Evolutionary conservation across 2,888 invertebrate genomes (phyloP), one percentile per base, ranked within the genome.

Genomic region (Eupelmus urozonus): DNA sequence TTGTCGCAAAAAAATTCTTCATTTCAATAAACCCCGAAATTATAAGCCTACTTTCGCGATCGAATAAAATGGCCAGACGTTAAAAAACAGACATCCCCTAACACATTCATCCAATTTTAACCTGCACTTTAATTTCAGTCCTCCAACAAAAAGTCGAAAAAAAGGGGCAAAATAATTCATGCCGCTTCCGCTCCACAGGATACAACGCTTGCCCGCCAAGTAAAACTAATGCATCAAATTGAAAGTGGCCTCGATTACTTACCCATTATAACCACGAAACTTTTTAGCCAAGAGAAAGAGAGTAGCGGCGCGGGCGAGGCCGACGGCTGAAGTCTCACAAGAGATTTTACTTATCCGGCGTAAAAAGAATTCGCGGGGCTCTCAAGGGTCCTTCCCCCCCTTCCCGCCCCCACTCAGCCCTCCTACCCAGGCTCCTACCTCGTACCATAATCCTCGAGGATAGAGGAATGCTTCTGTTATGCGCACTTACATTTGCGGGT

Each of bases 401-500:
- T 66, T 25, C 53, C 16, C 27, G 9, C 27, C 25, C 40, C 9
- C 20, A 51, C 20, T 51, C n/a, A n/a, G n/a, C n/a, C n/a, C n/a
- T n/a, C n/a, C 20, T 51, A 16, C 0, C 60, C 45, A 13, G 2
- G 16, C 13, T 13, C n/a, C 3, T 16, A n/a, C 25, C 23, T 23
- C 25, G 1, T 57, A 9, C 18, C n/a, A 42, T n/a, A n/a, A n/a
- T 42, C 29, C 55, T 40, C 55, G n/a, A 62, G 27, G 25, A 69
- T 69, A 60, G n/a, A 16, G 53, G 25, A 71, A 51, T 1, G 53
- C 51, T 29, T 63, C 76, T 45, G 69, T 63, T 76, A 62, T 63
- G 69, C 55, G 53, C 71, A 66, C 71, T 77, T 72, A 72, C 66
- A 72, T 71, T 66, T 65, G 49, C 34, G 49, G 59, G 45, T 45